Conservation (phyloP, 2,888 invertebrate genomes). For the Eupithecia dodoneata region DNA sequence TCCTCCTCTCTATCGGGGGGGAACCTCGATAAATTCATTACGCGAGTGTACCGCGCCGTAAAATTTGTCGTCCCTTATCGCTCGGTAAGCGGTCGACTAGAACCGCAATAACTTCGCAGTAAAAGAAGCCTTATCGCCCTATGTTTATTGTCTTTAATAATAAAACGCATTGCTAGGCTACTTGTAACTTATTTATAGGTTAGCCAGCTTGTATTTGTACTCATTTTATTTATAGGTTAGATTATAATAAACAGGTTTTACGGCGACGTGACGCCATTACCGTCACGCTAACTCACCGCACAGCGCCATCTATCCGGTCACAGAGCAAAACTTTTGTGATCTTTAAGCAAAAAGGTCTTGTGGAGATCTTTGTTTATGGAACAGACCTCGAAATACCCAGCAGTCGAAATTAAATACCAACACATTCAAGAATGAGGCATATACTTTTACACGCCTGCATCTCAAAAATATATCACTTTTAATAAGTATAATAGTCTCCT, state of each 20-base stretch:
- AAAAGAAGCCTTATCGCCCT: slow-evolving; percentile 34
- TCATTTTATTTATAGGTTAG: not conserved
- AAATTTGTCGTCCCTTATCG: slow-evolving; percentile 76
- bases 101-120: slow-evolving; percentile 34
- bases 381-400: not conserved
- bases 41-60: slow-evolving; percentile 67
- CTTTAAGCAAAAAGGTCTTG: not conserved
- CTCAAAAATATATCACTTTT: not conserved
- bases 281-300: not conserved
- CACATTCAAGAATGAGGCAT: not conserved
- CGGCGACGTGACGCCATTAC: not conserved
- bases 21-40: slow-evolving; percentile 51
- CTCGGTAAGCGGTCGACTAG: slow-evolving; percentile 60
- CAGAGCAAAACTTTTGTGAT: not conserved
- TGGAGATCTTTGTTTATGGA: not conserved
- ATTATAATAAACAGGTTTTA: not conserved
- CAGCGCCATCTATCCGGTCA: not conserved
- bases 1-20: slow-evolving; percentile 7
- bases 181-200: slow-evolving; percentile 5
- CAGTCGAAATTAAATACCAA: not conserved
- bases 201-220: slow-evolving; percentile 8
- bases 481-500: too few relatives aligned
- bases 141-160: slow-evolving; percentile 34
- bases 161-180: slow-evolving; percentile 26
- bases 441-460: not conserved